These are phyloP conservation scores for Nerophis ophidion DNA, from an alignment of 2,113 vertebrate genomes.

Conservation along the genomic window DNA sequence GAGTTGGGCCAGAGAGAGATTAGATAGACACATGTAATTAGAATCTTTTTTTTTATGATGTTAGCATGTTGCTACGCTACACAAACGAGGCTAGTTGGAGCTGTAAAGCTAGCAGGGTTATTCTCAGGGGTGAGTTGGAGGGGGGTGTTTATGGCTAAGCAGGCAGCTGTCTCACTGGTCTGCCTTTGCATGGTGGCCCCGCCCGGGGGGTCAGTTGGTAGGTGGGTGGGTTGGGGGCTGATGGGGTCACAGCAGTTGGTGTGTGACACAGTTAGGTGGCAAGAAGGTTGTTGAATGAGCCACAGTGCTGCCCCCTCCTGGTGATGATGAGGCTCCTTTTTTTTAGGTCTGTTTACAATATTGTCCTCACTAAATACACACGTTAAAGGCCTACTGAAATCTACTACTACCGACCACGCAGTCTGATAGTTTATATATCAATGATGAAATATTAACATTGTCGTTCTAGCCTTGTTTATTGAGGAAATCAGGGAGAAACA, in stretches of 20 bases:
- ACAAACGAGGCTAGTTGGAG: constrained; percentile 13
- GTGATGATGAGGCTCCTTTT: neutral
- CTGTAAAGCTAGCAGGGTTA: constrained; percentile 28
- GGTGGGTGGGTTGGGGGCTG: constrained; percentile 9
- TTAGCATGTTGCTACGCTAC: constrained; percentile 8
- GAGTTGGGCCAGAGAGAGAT: constrained; percentile 4
- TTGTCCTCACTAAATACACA: no score
- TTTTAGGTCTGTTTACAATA: neutral
- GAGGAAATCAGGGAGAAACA: no score
- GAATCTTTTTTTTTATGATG: constrained; percentile 9
- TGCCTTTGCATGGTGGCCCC: constrained; percentile 35
- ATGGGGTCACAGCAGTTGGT: constrained; percentile 46
- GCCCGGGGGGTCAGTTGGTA: constrained; percentile 21
- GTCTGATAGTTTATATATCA: no score
- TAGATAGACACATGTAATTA: neutral
- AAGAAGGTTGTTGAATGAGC: constrained; percentile 4
- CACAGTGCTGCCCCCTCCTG: constrained; percentile 52
- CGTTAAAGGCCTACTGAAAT: no score
- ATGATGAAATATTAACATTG: no score
- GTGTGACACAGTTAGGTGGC: constrained; percentile 32
- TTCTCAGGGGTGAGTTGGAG: constrained; percentile 29
- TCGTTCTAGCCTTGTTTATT: no score
- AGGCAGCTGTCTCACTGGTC: constrained; percentile 51
- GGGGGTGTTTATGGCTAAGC: constrained; percentile 27
- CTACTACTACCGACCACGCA: no score